These are phyloP conservation scores for Xanthorhoe designata DNA, from an alignment of 2,888 invertebrate species.

Conservation along the genomic window DNA sequence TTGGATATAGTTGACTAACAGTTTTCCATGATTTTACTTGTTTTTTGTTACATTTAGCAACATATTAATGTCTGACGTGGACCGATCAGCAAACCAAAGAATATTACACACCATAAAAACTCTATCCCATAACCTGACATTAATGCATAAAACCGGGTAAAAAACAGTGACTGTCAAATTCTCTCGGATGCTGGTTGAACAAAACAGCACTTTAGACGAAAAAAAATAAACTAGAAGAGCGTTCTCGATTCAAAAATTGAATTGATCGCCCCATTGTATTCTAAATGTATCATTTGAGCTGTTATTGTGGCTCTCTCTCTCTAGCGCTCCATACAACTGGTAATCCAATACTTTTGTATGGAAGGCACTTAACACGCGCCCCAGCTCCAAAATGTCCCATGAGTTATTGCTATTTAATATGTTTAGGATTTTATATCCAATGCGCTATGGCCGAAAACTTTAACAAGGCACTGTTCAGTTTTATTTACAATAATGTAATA, in stretches of 20 bases:
- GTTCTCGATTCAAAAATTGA: slow-evolving; percentile 86
- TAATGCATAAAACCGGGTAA: slow-evolving; percentile 72
- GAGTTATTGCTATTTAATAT: slow-evolving; percentile 61
- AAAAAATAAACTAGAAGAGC: slow-evolving; percentile 81
- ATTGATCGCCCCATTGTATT: slow-evolving; percentile 86
- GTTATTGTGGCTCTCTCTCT: slow-evolving; percentile 82
- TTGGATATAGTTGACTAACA: background rate
- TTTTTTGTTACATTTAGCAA: background rate
- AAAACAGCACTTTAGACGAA: slow-evolving; percentile 85
- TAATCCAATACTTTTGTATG: slow-evolving; percentile 86
- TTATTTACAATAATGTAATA: slow-evolving; percentile 40
- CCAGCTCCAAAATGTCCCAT: slow-evolving; percentile 70
- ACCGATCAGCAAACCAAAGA: background rate
- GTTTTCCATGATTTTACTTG: background rate
- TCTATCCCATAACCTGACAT: slow-evolving; percentile 65
- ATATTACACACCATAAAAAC: slow-evolving; percentile 32
- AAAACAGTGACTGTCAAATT: slow-evolving; percentile 85
- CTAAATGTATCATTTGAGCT: slow-evolving; percentile 86
- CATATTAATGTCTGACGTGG: background rate
- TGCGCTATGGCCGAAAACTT: slow-evolving; percentile 44
- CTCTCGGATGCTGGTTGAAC: slow-evolving; percentile 82
- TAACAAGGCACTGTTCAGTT: background rate
- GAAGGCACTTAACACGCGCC: slow-evolving; percentile 79
- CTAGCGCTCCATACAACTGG: slow-evolving; percentile 80
- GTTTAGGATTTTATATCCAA: slow-evolving; percentile 62